Percentiles rank a stretch among this genome's conserved stretches.
Evolutionary conservation across 2,797 vertebrate genomes (phyloP).

Genomic region (Ibycter americanus): DNA sequence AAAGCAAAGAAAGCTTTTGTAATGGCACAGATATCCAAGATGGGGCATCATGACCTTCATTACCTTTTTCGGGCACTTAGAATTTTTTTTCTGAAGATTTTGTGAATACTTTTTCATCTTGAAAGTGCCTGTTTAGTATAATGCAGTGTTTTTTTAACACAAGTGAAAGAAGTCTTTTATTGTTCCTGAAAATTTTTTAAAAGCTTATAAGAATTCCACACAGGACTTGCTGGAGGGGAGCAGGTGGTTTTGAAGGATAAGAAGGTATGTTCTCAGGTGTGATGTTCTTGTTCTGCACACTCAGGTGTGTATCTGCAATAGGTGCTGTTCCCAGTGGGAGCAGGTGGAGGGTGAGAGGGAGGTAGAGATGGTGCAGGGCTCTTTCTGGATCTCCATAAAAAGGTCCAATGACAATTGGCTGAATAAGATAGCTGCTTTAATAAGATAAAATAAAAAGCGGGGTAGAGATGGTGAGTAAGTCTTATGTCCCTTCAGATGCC

Average conservation of each 20-base stretch:
- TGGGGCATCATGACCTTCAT: background rate
- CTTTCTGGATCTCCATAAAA: background rate
- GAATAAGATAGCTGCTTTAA: background rate
- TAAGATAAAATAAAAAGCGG: background rate
- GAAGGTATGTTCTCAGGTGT: background rate
- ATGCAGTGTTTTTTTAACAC: background rate
- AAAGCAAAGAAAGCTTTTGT: background rate
- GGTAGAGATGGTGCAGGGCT: background rate
- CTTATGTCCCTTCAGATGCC: background rate
- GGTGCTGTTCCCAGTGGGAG: background rate
- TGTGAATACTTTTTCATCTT: background rate
- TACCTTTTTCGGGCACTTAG: background rate
- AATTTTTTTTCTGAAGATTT: background rate
- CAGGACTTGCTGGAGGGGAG: background rate
- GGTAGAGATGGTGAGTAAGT: background rate
- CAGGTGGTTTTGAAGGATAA: background rate
- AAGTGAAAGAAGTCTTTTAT: background rate
- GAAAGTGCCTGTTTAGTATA: background rate
- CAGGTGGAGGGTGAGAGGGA: background rate
- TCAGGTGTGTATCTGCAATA: background rate
- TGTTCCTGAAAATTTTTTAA: background rate
- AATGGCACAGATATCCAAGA: background rate
- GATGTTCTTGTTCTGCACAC: background rate
- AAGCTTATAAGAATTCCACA: background rate
- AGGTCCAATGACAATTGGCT: background rate